Evolutionary conservation across 2,888 invertebrate species (phyloP).

Genomic region (Torymus texanus): DNA sequence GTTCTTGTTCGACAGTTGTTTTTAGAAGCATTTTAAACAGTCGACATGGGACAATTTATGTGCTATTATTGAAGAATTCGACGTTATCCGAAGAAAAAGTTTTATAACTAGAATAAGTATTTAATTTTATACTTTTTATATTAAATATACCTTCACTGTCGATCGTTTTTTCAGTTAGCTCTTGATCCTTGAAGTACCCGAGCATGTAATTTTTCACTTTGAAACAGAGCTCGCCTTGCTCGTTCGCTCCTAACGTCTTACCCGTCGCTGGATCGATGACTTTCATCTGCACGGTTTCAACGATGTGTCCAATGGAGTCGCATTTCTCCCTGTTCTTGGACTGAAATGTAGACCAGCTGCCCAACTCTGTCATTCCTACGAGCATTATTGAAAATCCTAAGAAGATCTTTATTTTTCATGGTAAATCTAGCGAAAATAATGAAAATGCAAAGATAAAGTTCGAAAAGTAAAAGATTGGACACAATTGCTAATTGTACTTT

Average conservation of each 20-base stretch:
- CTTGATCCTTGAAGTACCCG: constrained; percentile 77
- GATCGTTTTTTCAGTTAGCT: constrained; percentile 76
- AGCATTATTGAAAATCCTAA: too few species aligned
- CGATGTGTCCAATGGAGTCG: constrained; percentile 62
- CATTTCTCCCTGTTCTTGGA: constrained; percentile 14
- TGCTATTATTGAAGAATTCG: too few species aligned
- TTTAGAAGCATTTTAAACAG: too few species aligned
- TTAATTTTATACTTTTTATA: constrained; percentile 58
- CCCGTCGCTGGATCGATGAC: constrained; percentile 59
- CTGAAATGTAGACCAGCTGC: not conserved
- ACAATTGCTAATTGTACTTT: too few species aligned
- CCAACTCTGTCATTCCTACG: constrained; percentile 15
- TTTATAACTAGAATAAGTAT: not conserved
- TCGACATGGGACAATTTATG: too few species aligned
- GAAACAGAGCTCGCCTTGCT: constrained; percentile 59
- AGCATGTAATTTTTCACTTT: constrained; percentile 71
- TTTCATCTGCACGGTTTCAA: constrained; percentile 59
- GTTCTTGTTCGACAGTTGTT: too few species aligned
- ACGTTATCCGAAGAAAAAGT: not conserved
- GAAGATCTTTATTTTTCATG: too few species aligned
- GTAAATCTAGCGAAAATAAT: too few species aligned
- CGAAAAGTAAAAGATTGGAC: too few species aligned
- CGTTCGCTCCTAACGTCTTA: constrained; percentile 59
- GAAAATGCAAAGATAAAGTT: too few species aligned
- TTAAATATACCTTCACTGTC: constrained; percentile 63